A percentile compares a stretch with the other conserved stretches of the same genome.
Evolutionary conservation across 2,113 vertebrate species (phyloP).

Genomic region (Colossoma macropomum): DNA sequence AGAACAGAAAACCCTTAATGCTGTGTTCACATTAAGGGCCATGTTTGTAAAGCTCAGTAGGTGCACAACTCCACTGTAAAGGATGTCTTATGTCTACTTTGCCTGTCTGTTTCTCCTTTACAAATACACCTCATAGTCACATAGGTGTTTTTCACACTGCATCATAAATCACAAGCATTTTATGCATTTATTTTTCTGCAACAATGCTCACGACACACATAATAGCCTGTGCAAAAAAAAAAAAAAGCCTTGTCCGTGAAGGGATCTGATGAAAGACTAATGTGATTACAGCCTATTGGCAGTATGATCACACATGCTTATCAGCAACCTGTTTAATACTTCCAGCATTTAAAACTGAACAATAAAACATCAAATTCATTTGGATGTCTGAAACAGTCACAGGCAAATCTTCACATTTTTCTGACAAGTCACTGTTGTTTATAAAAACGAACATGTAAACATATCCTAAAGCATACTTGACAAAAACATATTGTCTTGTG

Average conservation of each 20-base stretch:
- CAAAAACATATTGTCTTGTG: background rate
- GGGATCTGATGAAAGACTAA: background rate
- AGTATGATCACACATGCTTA: background rate
- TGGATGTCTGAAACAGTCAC: background rate
- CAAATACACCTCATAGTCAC: background rate
- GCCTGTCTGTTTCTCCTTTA: background rate
- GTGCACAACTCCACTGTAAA: background rate
- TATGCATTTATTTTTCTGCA: background rate
- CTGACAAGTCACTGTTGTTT: too few species aligned
- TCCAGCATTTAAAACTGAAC: too few species aligned
- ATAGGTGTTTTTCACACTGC: background rate
- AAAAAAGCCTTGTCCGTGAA: background rate
- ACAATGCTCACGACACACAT: background rate
- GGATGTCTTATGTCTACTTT: too few species aligned
- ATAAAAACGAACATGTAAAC: background rate
- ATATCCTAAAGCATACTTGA: background rate
- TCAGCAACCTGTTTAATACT: too few species aligned
- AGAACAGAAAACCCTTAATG: too few species aligned
- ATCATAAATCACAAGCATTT: background rate
- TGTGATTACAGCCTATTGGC: background rate
- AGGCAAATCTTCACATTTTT: background rate
- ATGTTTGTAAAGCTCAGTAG: too few species aligned
- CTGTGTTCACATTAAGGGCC: too few species aligned
- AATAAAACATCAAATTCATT: too few species aligned
- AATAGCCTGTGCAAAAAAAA: background rate